A percentile compares a stretch with the other conserved stretches of the same genome.
phyloP scores from a whole-genome alignment of 2,797 vertebrate species.

The Mormyrops attenuatus region DNA sequence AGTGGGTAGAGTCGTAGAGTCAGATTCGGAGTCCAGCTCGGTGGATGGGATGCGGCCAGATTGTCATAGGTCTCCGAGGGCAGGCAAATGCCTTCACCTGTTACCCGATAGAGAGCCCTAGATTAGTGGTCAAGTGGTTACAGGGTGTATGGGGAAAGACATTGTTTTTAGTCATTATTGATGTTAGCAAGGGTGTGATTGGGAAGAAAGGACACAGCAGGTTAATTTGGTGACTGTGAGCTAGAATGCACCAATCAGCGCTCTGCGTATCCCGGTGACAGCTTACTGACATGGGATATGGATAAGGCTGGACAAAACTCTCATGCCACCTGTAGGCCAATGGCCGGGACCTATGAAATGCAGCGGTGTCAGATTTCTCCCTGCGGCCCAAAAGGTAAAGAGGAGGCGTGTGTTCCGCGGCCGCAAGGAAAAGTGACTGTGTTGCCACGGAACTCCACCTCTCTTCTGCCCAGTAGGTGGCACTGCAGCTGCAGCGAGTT shows the following conservation, averaged over 20 bases:
- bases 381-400: not conserved
- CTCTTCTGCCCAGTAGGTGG: constrained; percentile 57
- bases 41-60: not conserved
- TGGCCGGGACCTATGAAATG: not conserved
- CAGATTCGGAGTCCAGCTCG: not conserved
- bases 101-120: not conserved
- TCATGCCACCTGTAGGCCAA: not conserved
- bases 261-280: not conserved
- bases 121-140: not conserved
- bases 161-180: constrained; percentile 11
- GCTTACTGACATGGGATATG: not conserved
- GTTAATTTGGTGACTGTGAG: not conserved
- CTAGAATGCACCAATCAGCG: not conserved
- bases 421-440: constrained; percentile 23
- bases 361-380: not conserved
- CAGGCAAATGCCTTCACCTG: constrained; percentile 22
- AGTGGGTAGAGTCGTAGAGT: not conserved
- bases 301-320: not conserved
- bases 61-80: constrained; percentile 28
- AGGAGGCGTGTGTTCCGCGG: not conserved
- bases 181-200: not conserved
- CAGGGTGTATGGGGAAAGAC: not conserved
- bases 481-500: constrained; percentile 44
- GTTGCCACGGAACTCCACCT: constrained; percentile 16
- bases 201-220: not conserved